phyloP scores from a whole-genome alignment of 37 sponge, comb jelly and placozoan species.

The Lycopodina hypogea region DNA sequence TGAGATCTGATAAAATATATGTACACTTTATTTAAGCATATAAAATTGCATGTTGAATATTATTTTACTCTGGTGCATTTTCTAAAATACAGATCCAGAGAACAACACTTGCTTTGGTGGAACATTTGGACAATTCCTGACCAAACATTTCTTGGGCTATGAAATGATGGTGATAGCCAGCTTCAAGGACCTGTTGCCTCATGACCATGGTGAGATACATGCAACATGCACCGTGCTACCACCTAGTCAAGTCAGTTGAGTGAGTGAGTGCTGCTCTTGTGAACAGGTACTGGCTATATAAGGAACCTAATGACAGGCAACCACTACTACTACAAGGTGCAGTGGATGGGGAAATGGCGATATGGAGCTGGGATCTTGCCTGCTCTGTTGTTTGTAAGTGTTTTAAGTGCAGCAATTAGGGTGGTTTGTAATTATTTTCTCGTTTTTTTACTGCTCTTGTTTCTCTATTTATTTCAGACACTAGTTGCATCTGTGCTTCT shows the following conservation, averaged over 20 bases:
- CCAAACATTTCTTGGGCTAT: conserved; percentile 55
- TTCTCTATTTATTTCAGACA: conserved; percentile 29
- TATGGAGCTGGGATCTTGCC: conserved; percentile 55
- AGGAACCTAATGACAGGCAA: conserved; percentile 49
- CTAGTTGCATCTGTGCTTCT: conserved; percentile 56
- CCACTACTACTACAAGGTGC: conserved; percentile 51
- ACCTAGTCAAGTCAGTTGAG: neutral
- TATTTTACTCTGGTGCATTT: neutral
- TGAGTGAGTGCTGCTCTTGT: neutral
- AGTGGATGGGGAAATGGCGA: conserved; percentile 60
- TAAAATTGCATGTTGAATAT: neutral
- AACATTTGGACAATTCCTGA: conserved; percentile 44
- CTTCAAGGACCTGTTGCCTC: conserved; percentile 42
- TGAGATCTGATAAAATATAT: too few relatives aligned
- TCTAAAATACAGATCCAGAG: conserved; percentile 34
- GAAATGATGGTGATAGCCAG: conserved; percentile 58
- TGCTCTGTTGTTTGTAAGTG: conserved; percentile 66
- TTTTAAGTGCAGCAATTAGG: neutral
- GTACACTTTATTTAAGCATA: too few relatives aligned
- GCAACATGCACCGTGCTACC: neutral
- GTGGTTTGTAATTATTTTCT: neutral
- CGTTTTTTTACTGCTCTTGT: neutral
- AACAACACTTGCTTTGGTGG: conserved; percentile 70
- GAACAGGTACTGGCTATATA: conserved; percentile 40
- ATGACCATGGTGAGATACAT: conserved; percentile 18